These are phyloP conservation scores for Micromussa lordhowensis DNA, from an alignment of 92 coral and sea anemone genomes.

Conservation along the genomic window DNA sequence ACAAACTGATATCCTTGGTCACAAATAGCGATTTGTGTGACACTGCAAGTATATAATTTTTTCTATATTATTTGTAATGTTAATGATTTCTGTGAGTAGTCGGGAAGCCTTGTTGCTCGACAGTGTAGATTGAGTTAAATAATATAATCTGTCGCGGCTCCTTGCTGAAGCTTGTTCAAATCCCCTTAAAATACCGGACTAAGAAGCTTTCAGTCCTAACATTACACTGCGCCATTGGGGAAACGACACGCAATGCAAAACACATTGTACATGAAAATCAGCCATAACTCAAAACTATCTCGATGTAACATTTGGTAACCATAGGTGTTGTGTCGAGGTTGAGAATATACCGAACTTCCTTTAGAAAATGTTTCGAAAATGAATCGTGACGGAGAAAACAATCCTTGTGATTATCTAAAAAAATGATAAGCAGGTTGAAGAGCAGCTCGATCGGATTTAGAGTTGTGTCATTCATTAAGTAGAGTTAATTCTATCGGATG, in stretches of 20 bases:
- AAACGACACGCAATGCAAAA: slow-evolving; percentile 27
- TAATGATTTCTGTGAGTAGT: neutral
- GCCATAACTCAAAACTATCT: neutral
- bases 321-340: neutral
- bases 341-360: neutral
- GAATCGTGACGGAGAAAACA: slow-evolving; percentile 29
- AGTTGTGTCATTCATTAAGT: neutral
- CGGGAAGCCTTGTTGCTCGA: neutral
- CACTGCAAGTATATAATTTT: neutral
- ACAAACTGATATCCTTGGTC: neutral
- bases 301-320: neutral
- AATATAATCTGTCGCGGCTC: slow-evolving; percentile 24
- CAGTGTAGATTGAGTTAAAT: slow-evolving; percentile 6
- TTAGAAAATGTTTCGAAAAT: neutral
- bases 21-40: neutral
- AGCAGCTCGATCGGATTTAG: slow-evolving; percentile 24
- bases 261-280: neutral
- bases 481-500: slow-evolving; percentile 16
- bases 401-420: neutral
- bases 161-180: slow-evolving; percentile 2
- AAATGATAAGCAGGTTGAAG: slow-evolving; percentile 17
- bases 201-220: slow-evolving; percentile 32
- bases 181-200: slow-evolving; percentile 39
- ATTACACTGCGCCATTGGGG: neutral
- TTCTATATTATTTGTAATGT: neutral